Evolutionary conservation across 2,888 invertebrate species (phyloP).

Genomic region (Stramonita haemastoma): DNA sequence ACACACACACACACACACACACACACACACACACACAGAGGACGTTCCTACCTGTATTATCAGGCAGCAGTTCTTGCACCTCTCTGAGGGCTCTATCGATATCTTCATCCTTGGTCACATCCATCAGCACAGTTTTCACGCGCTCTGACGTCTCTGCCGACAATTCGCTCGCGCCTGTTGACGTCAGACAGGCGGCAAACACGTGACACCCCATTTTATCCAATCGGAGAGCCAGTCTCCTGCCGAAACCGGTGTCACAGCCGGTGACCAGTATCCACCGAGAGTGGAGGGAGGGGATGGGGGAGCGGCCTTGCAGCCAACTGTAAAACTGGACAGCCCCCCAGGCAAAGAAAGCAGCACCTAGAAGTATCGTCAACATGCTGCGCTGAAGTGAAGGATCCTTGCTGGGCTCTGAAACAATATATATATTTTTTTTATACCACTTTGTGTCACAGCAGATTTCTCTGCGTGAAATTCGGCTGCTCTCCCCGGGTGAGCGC

Average conservation of each 20-base stretch:
- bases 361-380: conserved; percentile 5
- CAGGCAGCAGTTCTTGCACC: conserved; percentile 40
- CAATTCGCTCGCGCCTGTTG: conserved; percentile 41
- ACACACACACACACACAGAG: too few species aligned
- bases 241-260: conserved; percentile 48
- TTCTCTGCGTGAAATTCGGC: too few species aligned
- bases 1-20: too few species aligned
- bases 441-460: too few species aligned
- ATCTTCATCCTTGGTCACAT: conserved; percentile 43
- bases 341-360: background rate
- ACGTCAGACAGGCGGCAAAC: conserved; percentile 46
- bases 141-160: conserved; percentile 32
- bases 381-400: background rate
- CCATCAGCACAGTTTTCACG: conserved; percentile 40
- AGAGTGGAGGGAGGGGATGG: conserved; percentile 25
- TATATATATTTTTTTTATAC: too few species aligned
- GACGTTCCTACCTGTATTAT: conserved; percentile 35
- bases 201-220: conserved; percentile 47
- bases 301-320: conserved; percentile 14
- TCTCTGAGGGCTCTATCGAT: conserved; percentile 34
- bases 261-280: conserved; percentile 15
- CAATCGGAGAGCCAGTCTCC: conserved; percentile 41
- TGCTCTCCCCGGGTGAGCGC: too few species aligned
- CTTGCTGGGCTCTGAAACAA: too few species aligned
- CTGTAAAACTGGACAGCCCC: background rate